These are phyloP conservation scores for Thamnaconus septentrionalis DNA, from an alignment of 2,113 vertebrate species.

Conservation along the genomic window DNA sequence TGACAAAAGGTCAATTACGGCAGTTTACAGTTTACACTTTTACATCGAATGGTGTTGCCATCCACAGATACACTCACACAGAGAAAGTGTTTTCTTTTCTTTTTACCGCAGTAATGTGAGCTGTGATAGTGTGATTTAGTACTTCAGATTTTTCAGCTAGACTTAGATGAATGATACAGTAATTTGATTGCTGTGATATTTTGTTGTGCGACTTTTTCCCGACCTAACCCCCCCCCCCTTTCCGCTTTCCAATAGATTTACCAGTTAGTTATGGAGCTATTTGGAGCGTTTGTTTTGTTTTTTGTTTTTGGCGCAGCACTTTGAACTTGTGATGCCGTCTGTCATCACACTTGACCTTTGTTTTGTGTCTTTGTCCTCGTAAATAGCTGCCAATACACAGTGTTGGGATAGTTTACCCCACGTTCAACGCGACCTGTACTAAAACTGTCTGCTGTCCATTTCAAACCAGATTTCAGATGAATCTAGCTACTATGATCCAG, in stretches of 20 bases:
- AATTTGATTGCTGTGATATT: conserved; percentile 54
- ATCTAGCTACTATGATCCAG: background rate
- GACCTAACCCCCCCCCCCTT: background rate
- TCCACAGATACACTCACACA: too few species aligned
- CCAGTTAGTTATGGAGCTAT: conserved; percentile 27
- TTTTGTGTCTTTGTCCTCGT: conserved; percentile 14
- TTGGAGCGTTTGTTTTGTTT: background rate
- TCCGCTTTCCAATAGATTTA: conserved; percentile 9
- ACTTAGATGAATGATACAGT: conserved; percentile 10
- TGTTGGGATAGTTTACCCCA: background rate
- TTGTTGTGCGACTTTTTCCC: background rate
- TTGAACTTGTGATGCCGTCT: conserved; percentile 53
- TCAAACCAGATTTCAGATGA: background rate
- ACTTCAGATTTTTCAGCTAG: conserved; percentile 20
- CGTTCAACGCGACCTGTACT: background rate
- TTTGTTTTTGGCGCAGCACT: conserved; percentile 61
- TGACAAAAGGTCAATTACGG: too few species aligned
- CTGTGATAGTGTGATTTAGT: background rate
- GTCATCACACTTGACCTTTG: conserved; percentile 39
- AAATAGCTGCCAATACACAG: conserved; percentile 8
- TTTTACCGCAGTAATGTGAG: background rate
- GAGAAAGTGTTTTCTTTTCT: too few species aligned
- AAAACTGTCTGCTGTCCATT: background rate
- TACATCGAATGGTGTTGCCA: too few species aligned
- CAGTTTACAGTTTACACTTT: too few species aligned